phyloP scores from a whole-genome alignment of 2,113 vertebrate genomes.

The Hypanus sabinus region DNA sequence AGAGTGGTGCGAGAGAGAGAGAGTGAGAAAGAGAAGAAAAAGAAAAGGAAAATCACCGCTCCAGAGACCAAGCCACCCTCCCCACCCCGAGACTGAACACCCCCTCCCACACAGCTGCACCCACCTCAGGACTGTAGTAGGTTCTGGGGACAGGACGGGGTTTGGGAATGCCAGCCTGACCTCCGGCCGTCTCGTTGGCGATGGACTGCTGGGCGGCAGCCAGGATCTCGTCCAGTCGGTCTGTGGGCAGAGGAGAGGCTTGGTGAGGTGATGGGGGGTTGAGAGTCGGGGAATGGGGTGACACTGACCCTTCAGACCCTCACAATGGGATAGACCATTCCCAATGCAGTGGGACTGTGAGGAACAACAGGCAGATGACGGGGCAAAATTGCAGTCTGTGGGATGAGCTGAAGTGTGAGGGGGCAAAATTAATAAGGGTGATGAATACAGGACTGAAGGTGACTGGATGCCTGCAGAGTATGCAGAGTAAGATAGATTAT shows the following conservation, averaged over 20 bases:
- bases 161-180: constrained; percentile 61
- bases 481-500: too few species aligned
- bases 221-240: constrained; percentile 87
- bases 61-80: too few species aligned
- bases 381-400: too few species aligned
- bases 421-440: too few species aligned
- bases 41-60: background rate
- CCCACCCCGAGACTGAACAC: too few species aligned
- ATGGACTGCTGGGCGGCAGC: constrained; percentile 87
- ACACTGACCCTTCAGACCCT: background rate
- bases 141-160: constrained; percentile 61
- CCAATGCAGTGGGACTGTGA: too few species aligned
- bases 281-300: too few species aligned
- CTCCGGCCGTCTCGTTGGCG: constrained; percentile 70
- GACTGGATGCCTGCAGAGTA: too few species aligned
- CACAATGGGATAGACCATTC: background rate
- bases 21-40: background rate
- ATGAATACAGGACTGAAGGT: too few species aligned
- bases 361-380: too few species aligned
- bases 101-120: background rate
- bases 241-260: constrained; percentile 50
- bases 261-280: background rate
- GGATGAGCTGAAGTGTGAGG: too few species aligned
- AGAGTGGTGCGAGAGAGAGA: background rate
- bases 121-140: constrained; percentile 76